Evolutionary conservation across 1,140 invertebrate species (phyloP).

Genomic region (Aricia agestis): DNA sequence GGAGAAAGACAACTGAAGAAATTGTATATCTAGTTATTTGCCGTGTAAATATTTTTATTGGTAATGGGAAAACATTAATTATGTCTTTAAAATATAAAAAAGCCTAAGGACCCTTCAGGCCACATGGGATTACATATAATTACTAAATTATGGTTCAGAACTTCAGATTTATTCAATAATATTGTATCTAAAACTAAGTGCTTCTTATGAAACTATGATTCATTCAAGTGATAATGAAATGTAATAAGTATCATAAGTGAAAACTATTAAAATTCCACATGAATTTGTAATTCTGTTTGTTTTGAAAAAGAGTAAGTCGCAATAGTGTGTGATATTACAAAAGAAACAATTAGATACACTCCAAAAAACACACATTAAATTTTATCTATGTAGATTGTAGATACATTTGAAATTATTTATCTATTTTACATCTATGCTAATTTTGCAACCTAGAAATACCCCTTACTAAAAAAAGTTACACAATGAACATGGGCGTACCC

Average conservation of each 20-base stretch:
- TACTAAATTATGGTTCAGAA: too few relatives aligned
- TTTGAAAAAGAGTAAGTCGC: not conserved
- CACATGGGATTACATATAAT: too few relatives aligned
- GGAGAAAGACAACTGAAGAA: too few relatives aligned
- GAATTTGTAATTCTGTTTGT: not conserved
- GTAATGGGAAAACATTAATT: too few relatives aligned
- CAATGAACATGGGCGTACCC: too few relatives aligned
- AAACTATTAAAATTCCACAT: not conserved
- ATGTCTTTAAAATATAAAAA: too few relatives aligned
- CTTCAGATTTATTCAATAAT: not conserved
- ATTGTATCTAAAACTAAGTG: not conserved
- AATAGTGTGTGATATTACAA: not conserved
- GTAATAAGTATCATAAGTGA: not conserved
- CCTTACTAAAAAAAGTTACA: too few relatives aligned
- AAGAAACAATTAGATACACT: not conserved
- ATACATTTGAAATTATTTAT: not conserved
- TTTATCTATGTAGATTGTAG: not conserved
- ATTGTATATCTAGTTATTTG: too few relatives aligned
- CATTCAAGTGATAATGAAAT: not conserved
- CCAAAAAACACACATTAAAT: not conserved
- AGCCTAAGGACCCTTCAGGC: too few relatives aligned
- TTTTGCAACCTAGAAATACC: too few relatives aligned
- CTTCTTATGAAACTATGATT: not conserved
- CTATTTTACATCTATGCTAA: not conserved
- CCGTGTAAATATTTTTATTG: too few relatives aligned